Evolutionary conservation across 2,113 vertebrate genomes (phyloP), one percentile per base, ranked within the genome.

Genomic region (Isichthys henryi): DNA sequence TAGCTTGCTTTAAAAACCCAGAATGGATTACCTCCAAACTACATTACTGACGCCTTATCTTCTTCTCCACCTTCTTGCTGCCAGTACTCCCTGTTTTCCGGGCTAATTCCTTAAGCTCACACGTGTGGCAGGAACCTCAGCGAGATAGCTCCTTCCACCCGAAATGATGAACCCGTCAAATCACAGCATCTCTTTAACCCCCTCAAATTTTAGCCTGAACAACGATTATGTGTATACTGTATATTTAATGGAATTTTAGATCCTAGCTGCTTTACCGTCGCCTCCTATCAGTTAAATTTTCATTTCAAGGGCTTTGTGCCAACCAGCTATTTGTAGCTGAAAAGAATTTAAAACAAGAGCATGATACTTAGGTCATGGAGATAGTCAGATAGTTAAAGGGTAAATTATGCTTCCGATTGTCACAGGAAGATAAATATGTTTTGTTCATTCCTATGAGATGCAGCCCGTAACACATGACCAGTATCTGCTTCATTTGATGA

Each of bases 21-120:
- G 87, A 92, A 91, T 92, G 90, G 90, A 91, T 91, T 92, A 89
- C 90, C 91, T 90, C 43, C 85, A 31, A 90, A 89, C 90, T 87
- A 91, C 88, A 92, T 90, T 50, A 88, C 86, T 88, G 85, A 23
- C 7, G 56, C 86, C 91, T 93, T 93, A 92, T 92, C 91, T 91
- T 56, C 58, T 17, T 50, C 23, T 88, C 88, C 92, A 92, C 91
- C 91, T 92, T 92, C 90, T 66, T 53, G 46, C 70, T 66, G 88
- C 88, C 35, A 31, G 84, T 89, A 49, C 88, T 90, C 90, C 77
- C 46, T 10, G 88, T 88, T 88, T 91, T 88, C 92, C 43, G 58
- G 85, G 52, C 89, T 91, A 91, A 91, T 89, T 91, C 85, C 87
- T 66, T 70, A 74, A 74, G 88, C 58, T 90, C 70, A 27, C 49